Evolutionary conservation across 2,113 vertebrate genomes (phyloP).

Genomic region (Salminus brasiliensis): DNA sequence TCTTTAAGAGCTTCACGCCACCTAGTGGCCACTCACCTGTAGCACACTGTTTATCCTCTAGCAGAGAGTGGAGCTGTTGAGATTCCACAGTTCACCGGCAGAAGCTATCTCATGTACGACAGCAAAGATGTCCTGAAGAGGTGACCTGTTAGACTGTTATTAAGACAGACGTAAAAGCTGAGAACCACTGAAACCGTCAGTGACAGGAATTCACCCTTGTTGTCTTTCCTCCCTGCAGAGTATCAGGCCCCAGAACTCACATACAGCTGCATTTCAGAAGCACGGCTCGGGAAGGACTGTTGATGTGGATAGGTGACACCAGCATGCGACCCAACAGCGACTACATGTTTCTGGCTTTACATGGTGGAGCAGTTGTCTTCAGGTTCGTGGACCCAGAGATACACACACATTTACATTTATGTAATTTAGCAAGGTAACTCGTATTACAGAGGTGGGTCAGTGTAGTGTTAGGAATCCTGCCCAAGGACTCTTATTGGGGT

Average conservation of each 20-base stretch:
- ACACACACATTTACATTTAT: too few relatives aligned
- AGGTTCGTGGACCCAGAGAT: conserved; percentile 72
- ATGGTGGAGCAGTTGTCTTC: conserved; percentile 79
- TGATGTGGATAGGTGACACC: conserved; percentile 82
- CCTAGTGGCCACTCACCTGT: conserved; percentile 11
- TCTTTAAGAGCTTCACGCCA: conserved; percentile 2
- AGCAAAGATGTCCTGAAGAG: conserved; percentile 82
- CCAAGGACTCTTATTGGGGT: too few relatives aligned
- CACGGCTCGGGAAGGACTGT: conserved; percentile 78
- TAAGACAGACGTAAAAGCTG: background rate
- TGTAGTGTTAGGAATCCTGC: too few relatives aligned
- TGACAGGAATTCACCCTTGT: background rate
- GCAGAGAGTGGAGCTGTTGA: conserved; percentile 81
- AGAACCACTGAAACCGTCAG: background rate
- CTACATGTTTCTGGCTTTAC: conserved; percentile 82
- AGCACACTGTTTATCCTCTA: conserved; percentile 56
- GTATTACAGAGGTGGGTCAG: too few relatives aligned
- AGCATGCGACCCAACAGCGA: conserved; percentile 79
- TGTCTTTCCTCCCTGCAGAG: conserved; percentile 61
- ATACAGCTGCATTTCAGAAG: conserved; percentile 84
- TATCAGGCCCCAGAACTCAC: conserved; percentile 80
- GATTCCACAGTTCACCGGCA: conserved; percentile 83
- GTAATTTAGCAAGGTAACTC: too few relatives aligned
- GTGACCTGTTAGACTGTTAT: conserved; percentile 58
- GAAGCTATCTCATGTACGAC: conserved; percentile 83